Evolutionary conservation across 2,888 invertebrate genomes (phyloP), one percentile per base, ranked within the genome.

Genomic region (Acleris emargana): DNA sequence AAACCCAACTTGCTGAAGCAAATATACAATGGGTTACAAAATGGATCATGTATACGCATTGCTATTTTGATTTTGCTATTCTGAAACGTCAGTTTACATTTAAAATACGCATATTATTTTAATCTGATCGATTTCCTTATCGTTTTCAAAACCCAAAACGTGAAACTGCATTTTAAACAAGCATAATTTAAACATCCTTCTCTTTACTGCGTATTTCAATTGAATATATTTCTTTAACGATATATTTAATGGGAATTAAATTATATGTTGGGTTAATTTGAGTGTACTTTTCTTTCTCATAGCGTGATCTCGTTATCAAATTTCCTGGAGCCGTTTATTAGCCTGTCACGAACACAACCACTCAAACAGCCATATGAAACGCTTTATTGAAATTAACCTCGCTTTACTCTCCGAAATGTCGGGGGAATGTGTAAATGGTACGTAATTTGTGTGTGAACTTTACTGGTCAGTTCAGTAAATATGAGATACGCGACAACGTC

Each of bases 221-320:
- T 54, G 59, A 28, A n/a, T 47, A 64, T n/a, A 45, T 51, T n/a
- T 17, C 38, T 28, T 50, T 42, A 45, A 42, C 16, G 11, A 54
- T 50, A 64, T 55, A 62, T 45, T 45, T n/a, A 54, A 64, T 64
- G 20, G 54, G 32, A 16, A 55, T 28, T 22, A 60, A 64, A 64
- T 64, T 64, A 60, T 50, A 64, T 54, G 59, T 60, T 64, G 49
- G 64, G 13, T 52, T 53, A 32, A 38, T 53, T 54, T 49, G n/a
- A 53, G 53, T 49, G 51, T 64, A 51, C n/a, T 51, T 53, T 64
- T 58, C 53, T 64, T 58, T 58, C 64, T 59, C 58, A 49, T 64
- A 42, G 64, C 64, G 64, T 64, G 64, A 60, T 60, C 64, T 64
- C 54, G 59, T 64, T 64, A 64, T 28, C 54, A 32, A 60, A 59